Conservation (phyloP, 2,113 vertebrate genomes). For the Anser brachyrhynchus region DNA sequence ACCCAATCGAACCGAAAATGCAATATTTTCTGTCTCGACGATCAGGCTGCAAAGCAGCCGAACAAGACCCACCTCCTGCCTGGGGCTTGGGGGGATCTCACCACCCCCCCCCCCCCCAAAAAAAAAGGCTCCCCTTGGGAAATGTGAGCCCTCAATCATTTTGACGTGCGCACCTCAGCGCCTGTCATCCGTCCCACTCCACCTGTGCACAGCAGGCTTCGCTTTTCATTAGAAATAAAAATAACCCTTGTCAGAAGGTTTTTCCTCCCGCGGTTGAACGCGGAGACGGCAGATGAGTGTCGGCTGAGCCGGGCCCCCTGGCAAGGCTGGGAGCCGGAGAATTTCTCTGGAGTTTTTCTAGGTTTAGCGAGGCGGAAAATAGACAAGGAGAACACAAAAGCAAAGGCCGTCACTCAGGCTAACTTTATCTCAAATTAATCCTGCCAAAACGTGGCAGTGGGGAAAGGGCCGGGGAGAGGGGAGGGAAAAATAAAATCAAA, state of each 20-base stretch:
- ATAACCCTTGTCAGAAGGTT: constrained; percentile 43
- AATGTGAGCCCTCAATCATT: not conserved
- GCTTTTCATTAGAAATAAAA: constrained; percentile 30
- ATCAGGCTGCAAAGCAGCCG: not conserved
- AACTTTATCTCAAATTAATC: constrained; percentile 49
- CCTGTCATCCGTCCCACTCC: not conserved
- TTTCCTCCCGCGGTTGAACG: not conserved
- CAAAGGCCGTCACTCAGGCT: constrained; percentile 44
- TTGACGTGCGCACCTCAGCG: not conserved
- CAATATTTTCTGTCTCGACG: accelerated
- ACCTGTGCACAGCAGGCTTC: constrained; percentile 48
- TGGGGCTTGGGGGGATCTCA: accelerated
- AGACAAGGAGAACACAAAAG: constrained; percentile 66
- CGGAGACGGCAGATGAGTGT: not conserved
- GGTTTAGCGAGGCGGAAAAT: constrained; percentile 62
- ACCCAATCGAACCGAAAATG: accelerated
- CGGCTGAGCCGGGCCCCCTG: not conserved
- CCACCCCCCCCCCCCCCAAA: accelerated
- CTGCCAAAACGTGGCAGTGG: not conserved
- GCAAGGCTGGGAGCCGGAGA: constrained; percentile 16
- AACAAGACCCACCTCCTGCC: not conserved
- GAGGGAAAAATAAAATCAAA: not conserved
- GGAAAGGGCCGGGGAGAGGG: not conserved
- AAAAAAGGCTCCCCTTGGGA: not conserved
- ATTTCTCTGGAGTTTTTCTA: constrained; percentile 54